Evolutionary conservation across 2,797 vertebrate genomes (phyloP).

Genomic region (Epinephelus malabaricus): DNA sequence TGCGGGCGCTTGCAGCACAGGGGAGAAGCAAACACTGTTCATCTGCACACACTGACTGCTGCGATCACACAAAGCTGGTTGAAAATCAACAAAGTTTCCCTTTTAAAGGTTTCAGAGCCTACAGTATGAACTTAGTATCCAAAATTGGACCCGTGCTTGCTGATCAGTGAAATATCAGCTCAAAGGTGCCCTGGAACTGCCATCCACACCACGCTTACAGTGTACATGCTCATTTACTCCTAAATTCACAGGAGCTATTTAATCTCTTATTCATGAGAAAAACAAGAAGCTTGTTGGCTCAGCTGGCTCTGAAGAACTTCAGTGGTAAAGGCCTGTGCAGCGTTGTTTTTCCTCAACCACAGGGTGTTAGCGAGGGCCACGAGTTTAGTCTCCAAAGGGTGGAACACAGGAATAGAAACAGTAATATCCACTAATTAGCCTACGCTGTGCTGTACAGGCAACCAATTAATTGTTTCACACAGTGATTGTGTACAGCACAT

Average conservation of each 20-base stretch:
- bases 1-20: too few species aligned
- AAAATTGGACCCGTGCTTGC: conserved; percentile 41
- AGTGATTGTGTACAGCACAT: conserved; percentile 33
- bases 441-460: conserved; percentile 34
- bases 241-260: conserved; percentile 58
- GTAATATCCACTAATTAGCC: conserved; percentile 65
- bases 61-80: too few species aligned
- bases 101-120: background rate
- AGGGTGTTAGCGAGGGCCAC: conserved; percentile 19
- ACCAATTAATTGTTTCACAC: conserved; percentile 60
- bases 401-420: conserved; percentile 46
- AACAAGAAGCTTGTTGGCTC: conserved; percentile 70
- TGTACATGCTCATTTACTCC: conserved; percentile 43
- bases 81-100: too few species aligned
- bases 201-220: conserved; percentile 35
- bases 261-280: conserved; percentile 80
- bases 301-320: conserved; percentile 43
- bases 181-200: conserved; percentile 58
- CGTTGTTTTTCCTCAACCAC: conserved; percentile 53
- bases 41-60: too few species aligned
- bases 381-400: conserved; percentile 47
- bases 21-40: too few species aligned
- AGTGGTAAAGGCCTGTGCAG: conserved; percentile 38
- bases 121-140: conserved; percentile 32
- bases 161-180: conserved; percentile 54